A percentile compares a stretch with the other conserved stretches of the same genome.
phyloP scores from a whole-genome alignment of 1,140 invertebrate species.

The Drosophila nigrodunni region DNA sequence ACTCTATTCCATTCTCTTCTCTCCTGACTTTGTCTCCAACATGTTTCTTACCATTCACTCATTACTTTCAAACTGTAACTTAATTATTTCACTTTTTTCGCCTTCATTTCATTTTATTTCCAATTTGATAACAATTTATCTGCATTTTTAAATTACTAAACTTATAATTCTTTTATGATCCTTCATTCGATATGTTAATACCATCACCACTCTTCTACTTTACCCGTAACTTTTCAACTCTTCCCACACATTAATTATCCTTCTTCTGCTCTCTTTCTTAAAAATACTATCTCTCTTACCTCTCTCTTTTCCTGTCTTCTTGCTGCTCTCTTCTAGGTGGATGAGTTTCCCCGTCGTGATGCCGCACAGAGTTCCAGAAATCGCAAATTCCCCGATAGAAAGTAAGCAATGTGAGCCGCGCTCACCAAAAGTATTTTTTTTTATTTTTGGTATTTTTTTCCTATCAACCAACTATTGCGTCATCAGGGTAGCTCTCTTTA shows the following conservation, averaged over 20 bases:
- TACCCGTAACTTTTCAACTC: too few species aligned
- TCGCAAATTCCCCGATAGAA: conserved; percentile 79
- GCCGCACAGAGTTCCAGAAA: conserved; percentile 61
- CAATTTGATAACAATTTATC: too few species aligned
- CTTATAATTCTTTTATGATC: too few species aligned
- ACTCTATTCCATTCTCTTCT: too few species aligned
- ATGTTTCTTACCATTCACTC: too few species aligned
- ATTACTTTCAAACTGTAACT: too few species aligned
- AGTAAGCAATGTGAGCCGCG: conserved; percentile 48
- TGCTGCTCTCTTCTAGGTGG: conserved; percentile 41
- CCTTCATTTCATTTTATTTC: too few species aligned
- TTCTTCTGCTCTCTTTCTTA: background rate
- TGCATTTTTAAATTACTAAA: too few species aligned
- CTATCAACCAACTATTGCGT: conserved; percentile 27
- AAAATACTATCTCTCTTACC: background rate
- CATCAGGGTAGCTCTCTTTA: conserved; percentile 50
- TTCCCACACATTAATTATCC: background rate
- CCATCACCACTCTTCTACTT: too few species aligned
- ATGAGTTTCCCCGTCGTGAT: conserved; percentile 79
- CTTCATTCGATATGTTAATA: too few species aligned
- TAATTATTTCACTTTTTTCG: too few species aligned
- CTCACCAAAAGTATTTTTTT: background rate
- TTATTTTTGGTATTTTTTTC: background rate
- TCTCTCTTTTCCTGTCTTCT: background rate
- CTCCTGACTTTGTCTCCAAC: too few species aligned